Evolutionary conservation across 2,797 vertebrate species (phyloP).

Genomic region (Urosaurus nigricauda): DNA sequence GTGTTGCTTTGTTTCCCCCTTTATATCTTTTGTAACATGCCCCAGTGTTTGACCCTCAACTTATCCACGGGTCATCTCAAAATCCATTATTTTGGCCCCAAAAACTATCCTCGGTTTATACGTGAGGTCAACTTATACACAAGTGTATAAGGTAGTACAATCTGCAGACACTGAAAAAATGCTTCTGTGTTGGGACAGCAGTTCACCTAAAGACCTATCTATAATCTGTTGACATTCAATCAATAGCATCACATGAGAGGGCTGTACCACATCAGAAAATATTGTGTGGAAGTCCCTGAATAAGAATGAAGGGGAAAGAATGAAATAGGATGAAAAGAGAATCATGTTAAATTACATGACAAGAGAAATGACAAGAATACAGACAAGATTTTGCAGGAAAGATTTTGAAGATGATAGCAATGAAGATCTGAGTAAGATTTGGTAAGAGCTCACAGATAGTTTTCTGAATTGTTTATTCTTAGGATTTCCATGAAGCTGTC

Average conservation of each 20-base stretch:
- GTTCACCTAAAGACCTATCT: neutral
- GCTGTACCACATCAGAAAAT: neutral
- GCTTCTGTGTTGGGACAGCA: neutral
- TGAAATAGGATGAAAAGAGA: neutral
- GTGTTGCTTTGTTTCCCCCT: too few species aligned
- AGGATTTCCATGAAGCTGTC: constrained; percentile 88
- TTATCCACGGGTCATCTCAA: too few species aligned
- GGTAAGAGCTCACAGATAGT: neutral
- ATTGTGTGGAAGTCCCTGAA: neutral
- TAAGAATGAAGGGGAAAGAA: neutral
- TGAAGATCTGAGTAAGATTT: neutral
- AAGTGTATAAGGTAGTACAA: too few species aligned
- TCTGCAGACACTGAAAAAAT: neutral
- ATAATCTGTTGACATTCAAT: neutral
- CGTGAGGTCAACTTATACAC: too few species aligned
- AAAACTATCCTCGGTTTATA: too few species aligned
- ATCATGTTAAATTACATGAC: neutral
- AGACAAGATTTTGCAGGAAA: neutral
- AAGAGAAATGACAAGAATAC: neutral
- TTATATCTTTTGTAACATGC: too few species aligned
- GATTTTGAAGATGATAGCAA: constrained; percentile 4
- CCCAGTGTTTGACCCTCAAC: too few species aligned
- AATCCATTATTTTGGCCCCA: too few species aligned
- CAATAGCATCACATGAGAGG: neutral
- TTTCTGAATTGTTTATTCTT: constrained; percentile 52